Evolutionary conservation across 2,113 vertebrate species (phyloP).

Genomic region (Empidonax alnorum): DNA sequence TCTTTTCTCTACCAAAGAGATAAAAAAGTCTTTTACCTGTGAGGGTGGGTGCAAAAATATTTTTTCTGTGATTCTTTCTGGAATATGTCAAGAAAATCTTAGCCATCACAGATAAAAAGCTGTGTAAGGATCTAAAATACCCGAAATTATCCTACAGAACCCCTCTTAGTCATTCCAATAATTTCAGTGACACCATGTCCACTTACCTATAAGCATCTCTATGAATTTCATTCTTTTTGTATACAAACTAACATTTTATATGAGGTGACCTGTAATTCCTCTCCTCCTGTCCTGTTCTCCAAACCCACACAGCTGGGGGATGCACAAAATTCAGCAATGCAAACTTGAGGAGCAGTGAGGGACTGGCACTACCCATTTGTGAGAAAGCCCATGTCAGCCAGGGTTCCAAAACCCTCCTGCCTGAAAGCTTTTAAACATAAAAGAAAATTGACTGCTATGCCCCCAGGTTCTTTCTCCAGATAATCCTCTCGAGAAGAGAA

Average conservation of each 20-base stretch:
- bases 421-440: neutral
- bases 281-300: neutral
- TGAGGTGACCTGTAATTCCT: neutral
- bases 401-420: neutral
- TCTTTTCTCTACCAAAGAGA: neutral
- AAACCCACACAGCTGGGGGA: neutral
- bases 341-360: neutral
- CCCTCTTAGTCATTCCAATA: neutral
- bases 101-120: neutral
- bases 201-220: neutral
- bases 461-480: neutral
- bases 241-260: neutral
- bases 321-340: neutral
- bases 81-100: neutral
- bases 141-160: neutral
- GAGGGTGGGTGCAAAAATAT: neutral
- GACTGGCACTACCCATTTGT: neutral
- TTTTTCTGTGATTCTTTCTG: neutral
- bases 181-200: neutral
- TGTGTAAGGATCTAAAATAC: neutral
- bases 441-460: neutral
- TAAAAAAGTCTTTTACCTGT: neutral
- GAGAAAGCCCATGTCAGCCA: neutral
- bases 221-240: neutral
- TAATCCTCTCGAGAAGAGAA: neutral